Evolutionary conservation across 2,888 invertebrate genomes (phyloP), one percentile per base, ranked within the genome.

Genomic region (Eristalis tenax): DNA sequence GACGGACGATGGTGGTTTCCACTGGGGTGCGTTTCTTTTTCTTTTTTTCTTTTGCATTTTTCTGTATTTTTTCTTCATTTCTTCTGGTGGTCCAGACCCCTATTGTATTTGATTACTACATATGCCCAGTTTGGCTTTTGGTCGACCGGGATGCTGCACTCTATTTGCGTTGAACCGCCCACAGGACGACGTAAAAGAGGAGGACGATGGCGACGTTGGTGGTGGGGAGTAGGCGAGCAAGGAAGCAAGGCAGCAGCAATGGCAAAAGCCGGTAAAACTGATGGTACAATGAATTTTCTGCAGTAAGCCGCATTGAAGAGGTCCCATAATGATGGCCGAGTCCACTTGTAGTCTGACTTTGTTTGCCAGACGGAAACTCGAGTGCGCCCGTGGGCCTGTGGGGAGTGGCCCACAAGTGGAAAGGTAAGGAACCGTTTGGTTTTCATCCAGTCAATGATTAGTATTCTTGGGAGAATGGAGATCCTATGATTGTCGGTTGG

Each of bases 101-200:
- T 70, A 87, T 83, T 87, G 87, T 87, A 87, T 87, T 87, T 83
- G 87, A 87, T 87, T 83, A 87, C 83, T 87, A 87, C 87, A 87
- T 80, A 80, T 87, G 79, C 83, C 83, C 79, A 83, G 83, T 87
- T 83, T 83, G 83, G 83, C 75, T 83, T 87, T 87, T 75, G 87
- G 83, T 87, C 73, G 79, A 76, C 87, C 83, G 57, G 79, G 77
- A 74, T 74, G 61, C 56, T 83, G 70, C 28, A 83, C 63, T 83
- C 71, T 83, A 87, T 79, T 83, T 87, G 83, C 68, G 71, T 86
- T 78, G 66, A 83, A 86, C 78, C 83, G 74, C 61, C 78, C 65
- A 3, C 59, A 13, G 59, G 59, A 59, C 13, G 50, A 38, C 4
- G 38, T 1, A 11, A 35, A 68, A 66, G 76, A 75, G 32, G 63